A percentile compares a stretch with the other conserved stretches of the same genome.
Conservation (phyloP, 2,888 invertebrate species). For the Tetropium fuscum region DNA sequence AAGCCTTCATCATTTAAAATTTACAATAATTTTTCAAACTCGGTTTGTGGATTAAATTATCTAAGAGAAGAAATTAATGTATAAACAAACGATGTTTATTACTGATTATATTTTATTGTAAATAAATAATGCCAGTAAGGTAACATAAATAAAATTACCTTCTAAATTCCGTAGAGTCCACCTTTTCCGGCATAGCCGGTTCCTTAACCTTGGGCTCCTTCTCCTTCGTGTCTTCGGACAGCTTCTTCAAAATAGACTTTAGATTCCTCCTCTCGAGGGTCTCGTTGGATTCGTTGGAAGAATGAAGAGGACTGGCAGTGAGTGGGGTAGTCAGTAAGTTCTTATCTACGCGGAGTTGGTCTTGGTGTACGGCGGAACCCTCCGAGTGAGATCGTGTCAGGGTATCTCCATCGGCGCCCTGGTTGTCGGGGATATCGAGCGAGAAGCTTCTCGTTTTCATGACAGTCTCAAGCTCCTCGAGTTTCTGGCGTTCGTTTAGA, state of each 20-base stretch:
- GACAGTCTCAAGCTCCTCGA: conserved; percentile 83
- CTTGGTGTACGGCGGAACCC: conserved; percentile 78
- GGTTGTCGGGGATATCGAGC: conserved; percentile 74
- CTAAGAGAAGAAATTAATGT: no score
- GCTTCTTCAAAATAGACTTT: conserved; percentile 87
- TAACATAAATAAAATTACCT: no score
- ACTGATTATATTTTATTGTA: no score
- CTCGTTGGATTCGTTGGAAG: conserved; percentile 81
- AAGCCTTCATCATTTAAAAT: no score
- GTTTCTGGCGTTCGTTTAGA: conserved; percentile 87
- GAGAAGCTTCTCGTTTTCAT: conserved; percentile 84
- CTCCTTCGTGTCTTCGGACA: conserved; percentile 73
- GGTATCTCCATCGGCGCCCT: conserved; percentile 63
- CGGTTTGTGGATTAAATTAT: no score
- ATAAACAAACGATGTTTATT: no score
- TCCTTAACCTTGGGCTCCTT: conserved; percentile 34
- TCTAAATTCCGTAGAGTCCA: conserved; percentile 71
- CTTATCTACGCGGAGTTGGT: conserved; percentile 46
- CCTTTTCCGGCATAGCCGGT: conserved; percentile 53
- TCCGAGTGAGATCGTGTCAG: conserved; percentile 84
- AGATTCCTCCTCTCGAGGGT: conserved; percentile 84
- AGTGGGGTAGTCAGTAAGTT: conserved; percentile 53
- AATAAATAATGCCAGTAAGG: no score
- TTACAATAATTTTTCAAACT: no score
- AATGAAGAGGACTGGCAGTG: conserved; percentile 60